Evolutionary conservation across 2,888 invertebrate genomes (phyloP), one percentile per base, ranked within the genome.

Genomic region (Tanytarsus gracilentus): DNA sequence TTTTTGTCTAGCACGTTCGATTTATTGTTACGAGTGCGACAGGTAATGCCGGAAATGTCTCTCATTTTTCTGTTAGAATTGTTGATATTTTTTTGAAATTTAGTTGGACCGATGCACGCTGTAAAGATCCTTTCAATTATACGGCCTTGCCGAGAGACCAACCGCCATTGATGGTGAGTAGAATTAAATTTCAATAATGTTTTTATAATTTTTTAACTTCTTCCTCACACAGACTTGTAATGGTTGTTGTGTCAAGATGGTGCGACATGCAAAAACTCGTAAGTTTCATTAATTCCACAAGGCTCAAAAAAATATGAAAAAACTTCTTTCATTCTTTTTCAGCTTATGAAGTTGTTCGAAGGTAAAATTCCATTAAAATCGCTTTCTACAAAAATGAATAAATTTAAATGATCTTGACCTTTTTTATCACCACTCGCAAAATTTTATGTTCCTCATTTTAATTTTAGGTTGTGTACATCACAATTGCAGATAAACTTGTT

Each of bases 161-260:
- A 73, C 93, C 93, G 6, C 90, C 91, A 1, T 73, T 91, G 67
- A 84, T 87, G 80, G n/a, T n/a, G n/a, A n/a, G n/a, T n/a, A n/a
- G n/a, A n/a, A n/a, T n/a, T n/a, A n/a, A n/a, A n/a, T n/a, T n/a
- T n/a, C n/a, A n/a, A n/a, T n/a, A n/a, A n/a, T n/a, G n/a, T n/a
- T n/a, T n/a, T n/a, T n/a, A n/a, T n/a, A n/a, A n/a, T n/a, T n/a
- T n/a, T n/a, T n/a, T n/a, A n/a, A n/a, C n/a, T n/a, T n/a, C n/a
- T n/a, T n/a, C n/a, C n/a, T n/a, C n/a, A n/a, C n/a, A n/a, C n/a
- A n/a, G n/a, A 86, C 87, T 27, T 94, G 94, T 73, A 86, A 90
- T 70, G 94, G 94, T 33, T 94, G 93, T 76, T 94, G 94, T 75
- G 93, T 94, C 62, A 94, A 94, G 78, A 92, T 94, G 88, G 92